Conservation (phyloP, 2,888 invertebrate species). For the Euphydryas editha region DNA sequence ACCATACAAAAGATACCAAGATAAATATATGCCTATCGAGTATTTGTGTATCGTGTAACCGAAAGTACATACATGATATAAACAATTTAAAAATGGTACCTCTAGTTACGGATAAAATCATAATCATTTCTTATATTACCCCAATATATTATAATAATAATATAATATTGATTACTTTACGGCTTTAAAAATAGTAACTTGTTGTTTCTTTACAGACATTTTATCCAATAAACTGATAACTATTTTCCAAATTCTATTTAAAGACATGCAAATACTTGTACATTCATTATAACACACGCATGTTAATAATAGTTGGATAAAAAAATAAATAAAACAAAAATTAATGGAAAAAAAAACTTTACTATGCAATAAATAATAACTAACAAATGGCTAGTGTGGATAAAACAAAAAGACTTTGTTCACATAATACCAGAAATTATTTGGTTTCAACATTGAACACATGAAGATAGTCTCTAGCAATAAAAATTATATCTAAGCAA, state of each 20-base stretch:
- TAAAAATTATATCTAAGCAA: too few species aligned
- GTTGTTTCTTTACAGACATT: neutral
- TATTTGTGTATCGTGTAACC: neutral
- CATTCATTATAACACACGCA: neutral
- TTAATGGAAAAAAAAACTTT: constrained; percentile 61
- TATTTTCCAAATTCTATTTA: too few species aligned
- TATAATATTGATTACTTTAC: neutral
- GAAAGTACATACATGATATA: neutral
- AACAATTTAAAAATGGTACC: neutral
- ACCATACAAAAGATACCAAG: neutral
- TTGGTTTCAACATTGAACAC: constrained; percentile 53
- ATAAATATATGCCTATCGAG: neutral
- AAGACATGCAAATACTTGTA: too few species aligned
- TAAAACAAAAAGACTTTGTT: constrained; percentile 40
- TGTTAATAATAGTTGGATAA: constrained; percentile 1
- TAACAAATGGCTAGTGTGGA: constrained; percentile 51
- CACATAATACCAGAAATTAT: constrained; percentile 36
- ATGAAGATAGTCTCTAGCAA: constrained; percentile 29
- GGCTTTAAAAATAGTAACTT: constrained; percentile 13
- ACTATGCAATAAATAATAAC: constrained; percentile 68
- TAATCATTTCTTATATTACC: neutral
- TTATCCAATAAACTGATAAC: too few species aligned
- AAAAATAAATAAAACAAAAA: constrained; percentile 45
- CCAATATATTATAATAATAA: constrained; percentile 3
- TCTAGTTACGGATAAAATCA: neutral